phyloP scores from a whole-genome alignment of 2,797 vertebrate genomes.

The Decapterus maruadsi region DNA sequence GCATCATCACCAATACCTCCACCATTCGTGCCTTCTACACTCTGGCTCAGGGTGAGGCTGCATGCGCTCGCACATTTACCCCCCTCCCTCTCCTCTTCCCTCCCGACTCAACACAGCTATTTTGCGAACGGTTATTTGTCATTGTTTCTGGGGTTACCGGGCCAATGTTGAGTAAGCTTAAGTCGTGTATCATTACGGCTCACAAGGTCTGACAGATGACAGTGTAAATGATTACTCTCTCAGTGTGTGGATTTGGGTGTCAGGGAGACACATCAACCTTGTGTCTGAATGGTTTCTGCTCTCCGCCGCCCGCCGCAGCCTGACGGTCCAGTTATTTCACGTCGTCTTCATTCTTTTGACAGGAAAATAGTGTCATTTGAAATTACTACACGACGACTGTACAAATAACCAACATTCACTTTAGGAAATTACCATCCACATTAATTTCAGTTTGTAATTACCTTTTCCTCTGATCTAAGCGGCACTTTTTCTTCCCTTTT shows the following conservation, averaged over 20 bases:
- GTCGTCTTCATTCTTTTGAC: slow-evolving; percentile 43
- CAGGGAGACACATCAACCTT: slow-evolving; percentile 68
- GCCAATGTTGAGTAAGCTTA: slow-evolving; percentile 79
- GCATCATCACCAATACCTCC: slow-evolving; percentile 95
- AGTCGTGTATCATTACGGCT: slow-evolving; percentile 78
- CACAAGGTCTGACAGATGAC: slow-evolving; percentile 67
- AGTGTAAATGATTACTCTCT: slow-evolving; percentile 78
- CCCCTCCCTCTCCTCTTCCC: not conserved
- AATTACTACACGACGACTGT: slow-evolving; percentile 35
- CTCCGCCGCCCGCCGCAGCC: slow-evolving; percentile 41
- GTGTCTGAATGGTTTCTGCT: slow-evolving; percentile 68
- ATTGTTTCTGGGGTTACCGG: slow-evolving; percentile 72
- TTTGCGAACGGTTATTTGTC: slow-evolving; percentile 70
- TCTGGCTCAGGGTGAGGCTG: slow-evolving; percentile 93
- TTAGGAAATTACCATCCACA: slow-evolving; percentile 1
- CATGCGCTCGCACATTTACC: not conserved
- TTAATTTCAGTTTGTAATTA: slow-evolving; percentile 4
- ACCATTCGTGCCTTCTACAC: slow-evolving; percentile 95
- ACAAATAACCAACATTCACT: slow-evolving; percentile 1
- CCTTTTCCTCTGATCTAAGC: slow-evolving; percentile 7
- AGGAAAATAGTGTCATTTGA: slow-evolving; percentile 34
- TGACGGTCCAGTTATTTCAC: slow-evolving; percentile 64
- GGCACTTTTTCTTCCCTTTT: slow-evolving; percentile 29
- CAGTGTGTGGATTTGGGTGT: slow-evolving; percentile 65
- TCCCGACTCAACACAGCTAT: slow-evolving; percentile 35